Evolutionary conservation across 2,797 vertebrate genomes (phyloP).

Genomic region (Tarsius wallacei): DNA sequence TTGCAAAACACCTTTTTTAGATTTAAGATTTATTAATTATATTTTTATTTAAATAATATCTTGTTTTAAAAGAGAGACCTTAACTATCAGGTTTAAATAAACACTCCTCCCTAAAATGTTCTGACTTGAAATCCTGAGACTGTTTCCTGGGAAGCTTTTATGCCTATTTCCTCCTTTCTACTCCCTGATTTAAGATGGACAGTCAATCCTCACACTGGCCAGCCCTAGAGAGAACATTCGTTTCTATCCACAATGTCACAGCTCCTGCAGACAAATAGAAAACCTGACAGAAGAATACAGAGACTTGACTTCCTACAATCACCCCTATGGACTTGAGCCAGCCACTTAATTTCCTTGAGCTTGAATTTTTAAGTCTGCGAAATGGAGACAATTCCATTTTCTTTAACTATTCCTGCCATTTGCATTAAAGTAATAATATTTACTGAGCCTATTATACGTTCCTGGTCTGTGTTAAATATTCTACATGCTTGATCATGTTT

Average conservation of each 20-base stretch:
- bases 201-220: neutral
- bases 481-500: neutral
- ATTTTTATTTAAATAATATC: slow-evolving; percentile 48
- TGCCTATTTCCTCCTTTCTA: slow-evolving; percentile 15
- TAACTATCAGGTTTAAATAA: slow-evolving; percentile 20
- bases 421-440: neutral
- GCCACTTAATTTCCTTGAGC: neutral
- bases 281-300: neutral
- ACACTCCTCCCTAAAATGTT: neutral
- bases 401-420: neutral
- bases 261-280: neutral
- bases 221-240: neutral
- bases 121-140: neutral
- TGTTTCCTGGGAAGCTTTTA: neutral
- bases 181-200: neutral
- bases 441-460: neutral
- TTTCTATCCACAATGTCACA: neutral
- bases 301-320: neutral
- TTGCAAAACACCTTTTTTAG: neutral
- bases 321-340: neutral
- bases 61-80: neutral
- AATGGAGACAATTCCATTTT: slow-evolving; percentile 25
- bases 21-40: neutral
- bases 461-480: neutral
- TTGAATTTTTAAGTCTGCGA: slow-evolving; percentile 8